Conservation (phyloP, 35 echinoderm and acorn worm genomes). For the Patiria miniata region DNA sequence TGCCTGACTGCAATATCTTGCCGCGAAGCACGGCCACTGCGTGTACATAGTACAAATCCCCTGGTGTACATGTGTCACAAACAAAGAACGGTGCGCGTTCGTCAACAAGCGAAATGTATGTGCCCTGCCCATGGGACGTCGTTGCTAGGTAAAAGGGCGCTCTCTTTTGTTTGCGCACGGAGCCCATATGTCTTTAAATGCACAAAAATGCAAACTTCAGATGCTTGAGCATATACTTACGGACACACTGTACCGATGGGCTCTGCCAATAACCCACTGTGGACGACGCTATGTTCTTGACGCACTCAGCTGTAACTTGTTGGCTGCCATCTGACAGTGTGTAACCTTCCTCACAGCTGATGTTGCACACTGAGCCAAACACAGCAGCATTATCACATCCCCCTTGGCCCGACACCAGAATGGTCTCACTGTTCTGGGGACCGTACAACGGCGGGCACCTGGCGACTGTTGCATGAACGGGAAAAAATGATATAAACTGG, state of each 20-base stretch:
- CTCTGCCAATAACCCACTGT: slow-evolving; percentile 38
- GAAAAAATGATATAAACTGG: no score
- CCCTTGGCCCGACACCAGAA: slow-evolving; percentile 44
- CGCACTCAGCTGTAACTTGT: neutral
- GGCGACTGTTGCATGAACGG: slow-evolving; percentile 31
- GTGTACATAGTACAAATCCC: no score
- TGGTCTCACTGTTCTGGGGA: slow-evolving; percentile 39
- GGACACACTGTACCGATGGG: slow-evolving; percentile 25
- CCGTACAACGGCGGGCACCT: slow-evolving; percentile 47
- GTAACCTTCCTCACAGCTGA: slow-evolving; percentile 60
- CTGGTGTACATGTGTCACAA: no score
- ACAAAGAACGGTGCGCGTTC: no score
- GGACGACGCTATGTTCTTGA: neutral
- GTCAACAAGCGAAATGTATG: no score
- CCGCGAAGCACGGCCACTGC: no score
- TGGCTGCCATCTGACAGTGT: slow-evolving; percentile 35
- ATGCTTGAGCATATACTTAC: slow-evolving; percentile 17
- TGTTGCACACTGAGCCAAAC: slow-evolving; percentile 59
- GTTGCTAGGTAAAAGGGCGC: no score
- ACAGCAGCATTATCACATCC: slow-evolving; percentile 37
- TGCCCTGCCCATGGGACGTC: no score
- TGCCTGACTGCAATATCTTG: no score
- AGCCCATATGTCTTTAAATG: no score
- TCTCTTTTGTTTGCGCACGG: no score
- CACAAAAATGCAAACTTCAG: no score